Percentiles rank a stretch among this genome's conserved stretches.
phyloP scores from a whole-genome alignment of 2,113 vertebrate genomes.

The Castor canadensis region DNA sequence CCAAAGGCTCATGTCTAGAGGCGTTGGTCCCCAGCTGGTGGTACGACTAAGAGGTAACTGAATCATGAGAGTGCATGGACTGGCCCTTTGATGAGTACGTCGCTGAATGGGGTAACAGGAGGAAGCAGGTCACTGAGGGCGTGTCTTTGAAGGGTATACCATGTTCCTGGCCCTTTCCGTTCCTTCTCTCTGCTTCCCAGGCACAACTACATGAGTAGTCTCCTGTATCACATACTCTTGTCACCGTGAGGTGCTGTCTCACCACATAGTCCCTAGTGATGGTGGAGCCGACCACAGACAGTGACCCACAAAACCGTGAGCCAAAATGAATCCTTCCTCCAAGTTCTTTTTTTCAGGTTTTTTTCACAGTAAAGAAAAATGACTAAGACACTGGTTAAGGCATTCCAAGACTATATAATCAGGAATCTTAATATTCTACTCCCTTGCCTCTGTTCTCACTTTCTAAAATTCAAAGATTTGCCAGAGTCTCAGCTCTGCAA shows the following conservation, averaged over 20 bases:
- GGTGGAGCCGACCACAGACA: too few species aligned
- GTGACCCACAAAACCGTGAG: too few species aligned
- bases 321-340: too few species aligned
- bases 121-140: background rate
- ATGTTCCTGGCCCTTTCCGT: too few species aligned
- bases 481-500: background rate
- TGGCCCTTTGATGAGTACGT: background rate
- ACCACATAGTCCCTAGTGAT: too few species aligned
- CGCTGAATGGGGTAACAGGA: background rate
- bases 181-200: too few species aligned
- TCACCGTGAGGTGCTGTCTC: too few species aligned
- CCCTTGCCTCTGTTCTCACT: background rate
- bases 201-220: too few species aligned
- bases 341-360: too few species aligned
- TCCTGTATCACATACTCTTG: too few species aligned
- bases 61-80: background rate
- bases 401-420: background rate
- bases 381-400: background rate
- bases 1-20: background rate
- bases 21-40: background rate
- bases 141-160: background rate
- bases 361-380: too few species aligned
- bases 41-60: background rate
- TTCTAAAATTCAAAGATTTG: conserved; percentile 28
- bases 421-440: background rate